Base-by-base conservation (phyloP, 2,888 invertebrate genomes). In the Galeopsomyia nigrocyanea region DNA sequence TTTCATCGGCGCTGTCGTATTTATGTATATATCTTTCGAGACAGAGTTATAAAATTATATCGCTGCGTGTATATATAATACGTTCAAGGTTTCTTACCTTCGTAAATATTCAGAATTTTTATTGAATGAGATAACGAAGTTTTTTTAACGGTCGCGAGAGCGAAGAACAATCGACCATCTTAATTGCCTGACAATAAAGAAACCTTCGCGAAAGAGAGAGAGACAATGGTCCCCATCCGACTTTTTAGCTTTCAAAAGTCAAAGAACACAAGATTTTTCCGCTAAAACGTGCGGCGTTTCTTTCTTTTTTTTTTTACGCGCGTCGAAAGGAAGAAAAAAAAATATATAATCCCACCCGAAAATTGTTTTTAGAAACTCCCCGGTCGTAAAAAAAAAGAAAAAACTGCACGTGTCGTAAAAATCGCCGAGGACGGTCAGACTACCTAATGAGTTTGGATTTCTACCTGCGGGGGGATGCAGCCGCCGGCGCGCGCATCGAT, bases 291-390 rank as follows among this genome's bases (percentile, higher is more conserved):
- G 5, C n/a, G n/a, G n/a, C n/a, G 26, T 5, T 26, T 26, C 5
- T 26, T 26, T 2, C 3, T 26, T 26, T 26, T 26, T 5, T 26
- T 26, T 26, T 26, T 26, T 26, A 26, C 3, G 5, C 26, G 26
- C 26, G n/a, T n/a, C 26, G 26, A 26, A 26, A 26, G 26, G 26
- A 22, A 65, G 46, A 17, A 58, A 58, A 58, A 56, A 57, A 58
- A 53, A 58, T 51, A 16, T 19, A 61, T 17, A 61, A 56, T 47
- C 47, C 31, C 47, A 7, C 21, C 13, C 13, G 26, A 46, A 60
- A 71, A 71, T 71, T 71, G 71, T 71, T 71, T 71, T 62, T 62
- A 66, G 51, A 50, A 67, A 71, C 39, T 61, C 50, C 51, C 57
- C n/a, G 64, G 56, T n/a, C 68, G 39, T 49, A 22, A 55, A 69